A percentile compares a stretch with the other conserved stretches of the same genome.
phyloP scores from a whole-genome alignment of 1,140 invertebrate species.

The Nymphalis io region DNA sequence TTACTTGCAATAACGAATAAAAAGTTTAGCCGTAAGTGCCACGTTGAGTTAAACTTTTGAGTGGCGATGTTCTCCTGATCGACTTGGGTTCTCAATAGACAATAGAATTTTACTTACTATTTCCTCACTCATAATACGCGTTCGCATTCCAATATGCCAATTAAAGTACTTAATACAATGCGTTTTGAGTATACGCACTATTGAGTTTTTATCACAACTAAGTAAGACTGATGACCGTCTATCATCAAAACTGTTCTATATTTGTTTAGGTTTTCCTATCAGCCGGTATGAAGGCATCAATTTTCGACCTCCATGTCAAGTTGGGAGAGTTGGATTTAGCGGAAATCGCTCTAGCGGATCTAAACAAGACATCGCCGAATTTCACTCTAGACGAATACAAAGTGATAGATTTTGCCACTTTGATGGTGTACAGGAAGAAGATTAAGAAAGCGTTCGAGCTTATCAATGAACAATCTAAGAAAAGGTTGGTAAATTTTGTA shows the following conservation, averaged over 20 bases:
- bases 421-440: conserved; percentile 77
- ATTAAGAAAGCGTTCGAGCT: conserved; percentile 75
- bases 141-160: too few relatives aligned
- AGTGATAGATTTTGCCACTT: conserved; percentile 80
- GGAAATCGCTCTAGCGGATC: conserved; percentile 65
- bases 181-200: too few relatives aligned
- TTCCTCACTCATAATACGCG: too few relatives aligned
- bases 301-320: conserved; percentile 81
- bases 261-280: conserved; percentile 72
- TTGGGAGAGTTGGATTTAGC: conserved; percentile 76
- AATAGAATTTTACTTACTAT: too few relatives aligned
- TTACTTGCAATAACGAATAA: too few relatives aligned
- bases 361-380: conserved; percentile 67
- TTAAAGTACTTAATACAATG: too few relatives aligned
- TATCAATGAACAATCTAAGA: conserved; percentile 65
- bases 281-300: conserved; percentile 79
- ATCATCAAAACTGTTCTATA: neutral
- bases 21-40: too few relatives aligned
- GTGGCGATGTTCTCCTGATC: too few relatives aligned
- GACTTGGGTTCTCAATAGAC: too few relatives aligned
- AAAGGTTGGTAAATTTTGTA: conserved; percentile 52
- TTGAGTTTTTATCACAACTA: neutral
- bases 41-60: too few relatives aligned
- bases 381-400: conserved; percentile 82
- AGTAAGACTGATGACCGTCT: neutral